Percentiles rank a stretch among this genome's conserved stretches.
phyloP scores from a whole-genome alignment of 2,888 invertebrate species.

The Hypomecis atomaria region DNA sequence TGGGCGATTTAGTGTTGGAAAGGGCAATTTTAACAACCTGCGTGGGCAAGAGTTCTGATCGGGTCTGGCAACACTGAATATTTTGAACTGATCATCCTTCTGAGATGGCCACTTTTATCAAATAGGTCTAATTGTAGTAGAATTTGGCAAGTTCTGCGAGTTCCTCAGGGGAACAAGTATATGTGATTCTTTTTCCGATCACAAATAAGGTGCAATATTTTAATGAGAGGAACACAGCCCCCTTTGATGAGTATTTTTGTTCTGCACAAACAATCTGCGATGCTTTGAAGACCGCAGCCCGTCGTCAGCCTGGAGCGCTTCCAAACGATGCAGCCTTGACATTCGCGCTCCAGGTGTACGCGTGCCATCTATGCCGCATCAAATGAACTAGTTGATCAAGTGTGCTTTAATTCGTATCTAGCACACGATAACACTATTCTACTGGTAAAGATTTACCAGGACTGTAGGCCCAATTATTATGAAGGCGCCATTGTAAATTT shows the following conservation, averaged over 20 bases:
- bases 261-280: conserved; percentile 13
- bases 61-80: conserved; percentile 67
- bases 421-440: background rate
- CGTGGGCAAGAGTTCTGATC: no score
- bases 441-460: background rate
- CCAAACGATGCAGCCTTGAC: conserved; percentile 79
- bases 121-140: background rate
- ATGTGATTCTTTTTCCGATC: background rate
- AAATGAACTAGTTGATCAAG: conserved; percentile 58
- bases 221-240: background rate
- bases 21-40: no score
- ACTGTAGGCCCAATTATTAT: no score
- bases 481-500: no score
- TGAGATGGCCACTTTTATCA: conserved; percentile 18
- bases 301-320: conserved; percentile 72
- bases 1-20: no score
- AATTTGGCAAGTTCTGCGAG: background rate
- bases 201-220: background rate
- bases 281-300: conserved; percentile 37
- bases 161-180: no score
- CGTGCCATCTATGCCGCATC: conserved; percentile 57
- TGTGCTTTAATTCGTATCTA: conserved; percentile 11
- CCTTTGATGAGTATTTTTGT: conserved; percentile 17
- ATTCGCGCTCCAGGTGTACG: conserved; percentile 75
- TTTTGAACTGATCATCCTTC: conserved; percentile 48